Evolutionary conservation across 2,113 vertebrate species (phyloP), one percentile per base, ranked within the genome.

Genomic region (Gracilinanus agilis): DNA sequence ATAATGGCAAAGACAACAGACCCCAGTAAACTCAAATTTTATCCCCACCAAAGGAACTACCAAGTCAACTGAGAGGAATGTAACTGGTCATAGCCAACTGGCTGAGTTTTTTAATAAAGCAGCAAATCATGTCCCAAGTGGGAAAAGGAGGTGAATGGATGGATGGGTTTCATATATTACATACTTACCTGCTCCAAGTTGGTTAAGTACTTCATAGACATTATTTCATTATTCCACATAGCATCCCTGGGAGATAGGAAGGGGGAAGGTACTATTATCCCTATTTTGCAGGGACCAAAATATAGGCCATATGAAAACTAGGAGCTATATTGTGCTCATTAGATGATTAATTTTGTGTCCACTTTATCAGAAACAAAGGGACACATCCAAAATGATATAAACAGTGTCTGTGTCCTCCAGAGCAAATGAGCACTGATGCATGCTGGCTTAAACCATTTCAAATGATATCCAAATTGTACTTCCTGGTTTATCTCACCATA

Each of bases 161-260:
- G 67, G 75, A 5, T 8, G 8, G 16, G 27, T 91, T 96, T 96
- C 83, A 92, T 91, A 95, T 67, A 88, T 92, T 90, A 94, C 24
- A 88, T 61, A 53, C 92, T n/a, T 55, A 94, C 83, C 83, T 96
- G 19, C n/a, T 95, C 54, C 54, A 54, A 44, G 16, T 27, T 83
- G 93, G 24, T 94, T 40, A 94, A 97, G 94, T 90, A 27, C 24
- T 40, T 55, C 12, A 75, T 1, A 91, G 25, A 67, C 6, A 93
- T 10, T 91, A 54, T 90, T 96, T 90, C 13, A 93, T 27, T 94
- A 92, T 61, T 58, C 29, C n/a, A 91, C 24, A 83, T 53, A 88
- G 27, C 0, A 67, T 83, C 90, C 21, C 27, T 23, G 49, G 9
- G 8, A 93, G n/a, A 56, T 95, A 96, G 90, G 54, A 11, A 91